A percentile compares a stretch with the other conserved stretches of the same genome.
Conservation (phyloP, 2,113 vertebrate genomes). For the Recurvirostra avosetta region DNA sequence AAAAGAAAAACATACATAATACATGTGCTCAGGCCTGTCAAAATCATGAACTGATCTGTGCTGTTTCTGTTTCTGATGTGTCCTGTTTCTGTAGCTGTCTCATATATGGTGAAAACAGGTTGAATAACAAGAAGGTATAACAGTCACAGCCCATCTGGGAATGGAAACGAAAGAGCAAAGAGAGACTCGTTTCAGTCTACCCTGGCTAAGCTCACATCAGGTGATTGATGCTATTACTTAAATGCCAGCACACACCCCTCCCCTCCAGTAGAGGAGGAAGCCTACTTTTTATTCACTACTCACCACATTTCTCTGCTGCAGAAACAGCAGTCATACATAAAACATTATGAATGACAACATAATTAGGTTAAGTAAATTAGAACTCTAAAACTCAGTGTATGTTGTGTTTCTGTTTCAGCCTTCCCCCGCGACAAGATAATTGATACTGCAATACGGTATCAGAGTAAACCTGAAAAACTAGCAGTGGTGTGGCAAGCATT, state of each 20-base stretch:
- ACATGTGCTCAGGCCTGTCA: not conserved
- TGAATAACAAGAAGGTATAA: not conserved
- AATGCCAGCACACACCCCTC: not conserved
- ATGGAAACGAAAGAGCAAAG: not conserved
- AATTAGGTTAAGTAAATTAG: slow-evolving; percentile 41
- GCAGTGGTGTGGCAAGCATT: not conserved
- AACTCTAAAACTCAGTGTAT: not conserved
- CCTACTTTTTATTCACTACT: not conserved
- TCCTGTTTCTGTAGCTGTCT: not conserved
- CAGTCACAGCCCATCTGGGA: not conserved
- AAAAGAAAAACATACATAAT: not conserved
- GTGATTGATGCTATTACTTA: not conserved
- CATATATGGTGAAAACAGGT: not conserved
- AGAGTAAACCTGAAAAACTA: not conserved
- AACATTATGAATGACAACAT: slow-evolving; percentile 23
- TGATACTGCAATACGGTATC: not conserved
- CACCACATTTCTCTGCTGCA: not conserved
- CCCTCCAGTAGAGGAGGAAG: not conserved
- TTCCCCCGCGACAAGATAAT: not conserved
- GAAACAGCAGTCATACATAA: not conserved
- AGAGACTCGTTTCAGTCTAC: not conserved
- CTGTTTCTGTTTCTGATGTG: not conserved
- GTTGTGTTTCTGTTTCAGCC: not conserved
- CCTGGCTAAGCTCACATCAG: not conserved
- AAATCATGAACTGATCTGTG: not conserved